These are phyloP conservation scores for Montifringilla adamsi DNA, from an alignment of 2,113 vertebrate genomes.

Conservation along the genomic window DNA sequence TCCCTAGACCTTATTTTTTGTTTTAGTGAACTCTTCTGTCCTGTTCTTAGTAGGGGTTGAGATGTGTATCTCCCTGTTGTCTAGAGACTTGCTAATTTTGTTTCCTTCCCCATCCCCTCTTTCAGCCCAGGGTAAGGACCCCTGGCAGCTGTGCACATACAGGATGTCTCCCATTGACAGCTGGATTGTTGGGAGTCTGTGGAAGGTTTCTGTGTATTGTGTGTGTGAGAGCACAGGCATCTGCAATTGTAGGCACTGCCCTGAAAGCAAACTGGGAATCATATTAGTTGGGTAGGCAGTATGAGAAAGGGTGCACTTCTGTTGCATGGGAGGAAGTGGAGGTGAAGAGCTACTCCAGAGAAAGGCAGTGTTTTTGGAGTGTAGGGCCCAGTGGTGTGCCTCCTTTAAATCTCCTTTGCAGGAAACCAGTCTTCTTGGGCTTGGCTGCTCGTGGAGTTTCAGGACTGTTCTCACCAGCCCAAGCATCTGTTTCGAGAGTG, in stretches of 20 bases:
- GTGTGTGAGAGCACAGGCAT: neutral
- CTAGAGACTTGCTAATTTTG: neutral
- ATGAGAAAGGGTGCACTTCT: neutral
- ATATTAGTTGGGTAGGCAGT: neutral
- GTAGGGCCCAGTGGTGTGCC: neutral
- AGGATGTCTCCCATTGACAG: neutral
- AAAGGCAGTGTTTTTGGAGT: neutral
- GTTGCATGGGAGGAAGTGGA: neutral
- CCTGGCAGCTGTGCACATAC: neutral
- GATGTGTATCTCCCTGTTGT: neutral
- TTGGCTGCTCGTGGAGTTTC: neutral
- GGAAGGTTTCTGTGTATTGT: neutral
- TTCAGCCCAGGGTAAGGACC: neutral
- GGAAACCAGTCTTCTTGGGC: neutral
- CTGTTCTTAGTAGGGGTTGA: neutral
- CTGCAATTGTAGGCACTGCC: neutral
- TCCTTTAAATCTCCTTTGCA: neutral
- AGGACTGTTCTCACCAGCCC: neutral
- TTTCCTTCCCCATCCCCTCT: neutral
- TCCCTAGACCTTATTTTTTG: neutral
- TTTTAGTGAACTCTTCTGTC: neutral
- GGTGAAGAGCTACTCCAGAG: neutral
- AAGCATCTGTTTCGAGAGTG: neutral
- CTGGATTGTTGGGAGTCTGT: neutral
- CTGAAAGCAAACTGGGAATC: neutral